Evolutionary conservation across 2,888 invertebrate species (phyloP), one percentile per base, ranked within the genome.

Genomic region (Andrena trimmerana): DNA sequence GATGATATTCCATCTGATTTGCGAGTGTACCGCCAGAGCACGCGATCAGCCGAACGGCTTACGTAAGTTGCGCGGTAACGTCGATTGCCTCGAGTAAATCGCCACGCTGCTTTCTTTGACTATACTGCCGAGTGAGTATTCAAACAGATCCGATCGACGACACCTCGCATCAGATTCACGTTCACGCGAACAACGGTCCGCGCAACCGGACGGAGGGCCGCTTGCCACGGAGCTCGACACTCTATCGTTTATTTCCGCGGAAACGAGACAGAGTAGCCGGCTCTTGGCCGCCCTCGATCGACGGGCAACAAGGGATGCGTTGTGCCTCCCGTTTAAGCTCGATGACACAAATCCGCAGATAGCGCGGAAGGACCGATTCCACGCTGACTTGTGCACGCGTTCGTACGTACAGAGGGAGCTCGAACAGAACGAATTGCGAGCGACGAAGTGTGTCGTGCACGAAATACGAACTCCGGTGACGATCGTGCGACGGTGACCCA

Each of bases 51-150:
- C 50, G 48, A 60, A 52, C 54, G 67, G 65, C 75, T 85, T 86
- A 85, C 79, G 67, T 83, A 81, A 85, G 81, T 76, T 57, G 50
- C 78, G 85, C 80, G 83, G 72, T 75, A 81, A 75, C 48, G 36
- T 63, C 67, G 54, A 76, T 76, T 59, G 62, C 24, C 31, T 24
- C 24, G 50, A 67, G 42, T 74, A 57, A 78, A 70, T 16, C 36
- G 62, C 10, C 33, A 20, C 36, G 59, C 31, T 16, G 33, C 27
- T 27, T 50, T 36, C 59, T 62, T 57, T 3, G 2, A 66, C n/a
- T 8, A n/a, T 6, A 29, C 13, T 27, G 24, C 27, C 57, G 27
- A 57, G 70, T 52, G 75, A 70, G 48, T 62, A 54, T 20, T 24
- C 65, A 2, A n/a, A 24, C 29, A 52, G 36, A 70, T 36, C 7